A percentile compares a stretch with the other conserved stretches of the same genome.
phyloP scores from a whole-genome alignment of 2,113 vertebrate genomes.

The Eptesicus fuscus region DNA sequence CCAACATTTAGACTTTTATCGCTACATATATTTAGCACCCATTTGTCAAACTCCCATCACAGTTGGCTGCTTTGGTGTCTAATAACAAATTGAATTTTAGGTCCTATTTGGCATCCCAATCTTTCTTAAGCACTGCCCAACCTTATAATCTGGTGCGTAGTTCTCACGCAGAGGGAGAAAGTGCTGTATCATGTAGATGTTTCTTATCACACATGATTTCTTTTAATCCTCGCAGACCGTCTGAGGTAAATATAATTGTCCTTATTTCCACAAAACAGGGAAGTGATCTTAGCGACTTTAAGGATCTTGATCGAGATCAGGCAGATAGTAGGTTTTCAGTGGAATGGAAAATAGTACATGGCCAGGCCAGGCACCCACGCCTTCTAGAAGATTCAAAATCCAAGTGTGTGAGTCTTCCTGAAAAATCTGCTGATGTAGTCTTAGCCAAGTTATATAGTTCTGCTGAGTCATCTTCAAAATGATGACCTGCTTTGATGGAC shows the following conservation, averaged over 20 bases:
- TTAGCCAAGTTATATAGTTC: not conserved
- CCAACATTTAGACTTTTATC: not conserved
- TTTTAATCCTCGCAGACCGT: not conserved
- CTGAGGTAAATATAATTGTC: not conserved
- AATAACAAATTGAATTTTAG: not conserved
- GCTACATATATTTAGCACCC: not conserved
- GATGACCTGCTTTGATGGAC: not conserved
- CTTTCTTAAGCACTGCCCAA: not conserved
- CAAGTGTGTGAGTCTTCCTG: not conserved
- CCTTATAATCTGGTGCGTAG: not conserved
- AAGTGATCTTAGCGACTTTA: not conserved
- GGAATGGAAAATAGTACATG: not conserved
- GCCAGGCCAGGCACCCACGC: not conserved
- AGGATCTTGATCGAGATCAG: not conserved
- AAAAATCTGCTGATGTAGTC: not conserved
- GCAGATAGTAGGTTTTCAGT: not conserved
- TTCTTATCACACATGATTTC: not conserved
- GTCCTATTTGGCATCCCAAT: not conserved
- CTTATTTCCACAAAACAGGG: not conserved
- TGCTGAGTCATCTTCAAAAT: not conserved
- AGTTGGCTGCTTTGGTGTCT: not conserved
- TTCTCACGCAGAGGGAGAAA: not conserved
- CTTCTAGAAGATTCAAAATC: constrained; percentile 4
- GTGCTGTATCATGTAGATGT: not conserved
- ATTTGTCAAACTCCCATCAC: not conserved